phyloP scores from a whole-genome alignment of 2,113 vertebrate species.

The Danio rerio region DNA sequence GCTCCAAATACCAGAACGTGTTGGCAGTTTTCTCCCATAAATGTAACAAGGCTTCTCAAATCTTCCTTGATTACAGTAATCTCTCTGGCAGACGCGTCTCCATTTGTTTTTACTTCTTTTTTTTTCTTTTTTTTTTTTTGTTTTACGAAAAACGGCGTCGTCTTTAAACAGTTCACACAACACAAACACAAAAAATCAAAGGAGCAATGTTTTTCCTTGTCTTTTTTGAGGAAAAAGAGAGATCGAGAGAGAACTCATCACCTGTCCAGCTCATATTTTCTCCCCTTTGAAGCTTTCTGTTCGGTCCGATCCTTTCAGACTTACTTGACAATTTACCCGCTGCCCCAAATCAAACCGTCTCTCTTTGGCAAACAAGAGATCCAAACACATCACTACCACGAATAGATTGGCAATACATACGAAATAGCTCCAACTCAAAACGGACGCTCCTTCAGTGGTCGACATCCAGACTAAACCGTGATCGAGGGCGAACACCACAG shows the following conservation, averaged over 20 bases:
- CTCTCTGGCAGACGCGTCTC: slow-evolving; percentile 80
- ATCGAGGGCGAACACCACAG: slow-evolving; percentile 18
- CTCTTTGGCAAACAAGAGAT: slow-evolving; percentile 36
- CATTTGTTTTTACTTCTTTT: slow-evolving; percentile 58
- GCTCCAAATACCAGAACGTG: slow-evolving; percentile 80
- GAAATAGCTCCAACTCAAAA: slow-evolving; percentile 26
- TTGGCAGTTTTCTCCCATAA: slow-evolving; percentile 81
- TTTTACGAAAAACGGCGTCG: slow-evolving; percentile 63
- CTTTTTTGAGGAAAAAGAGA: slow-evolving; percentile 40
- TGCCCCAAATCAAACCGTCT: neutral
- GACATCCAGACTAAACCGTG: slow-evolving; percentile 31
- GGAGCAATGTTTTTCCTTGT: slow-evolving; percentile 53
- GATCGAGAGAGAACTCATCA: slow-evolving; percentile 16
- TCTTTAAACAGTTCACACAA: slow-evolving; percentile 61
- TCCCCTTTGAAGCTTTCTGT: neutral
- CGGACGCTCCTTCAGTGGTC: slow-evolving; percentile 31
- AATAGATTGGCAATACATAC: slow-evolving; percentile 39
- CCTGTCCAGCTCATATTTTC: slow-evolving; percentile 19
- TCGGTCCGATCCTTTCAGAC: slow-evolving; percentile 21
- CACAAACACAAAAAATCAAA: slow-evolving; percentile 54
- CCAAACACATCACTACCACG: slow-evolving; percentile 34
- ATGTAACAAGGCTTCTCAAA: slow-evolving; percentile 71
- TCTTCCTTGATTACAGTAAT: slow-evolving; percentile 69
- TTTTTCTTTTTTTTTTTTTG: slow-evolving; percentile 9
- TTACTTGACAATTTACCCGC: slow-evolving; percentile 6